Base-by-base conservation (phyloP, 1,140 invertebrate species). In the Eupeodes corollae region DNA sequence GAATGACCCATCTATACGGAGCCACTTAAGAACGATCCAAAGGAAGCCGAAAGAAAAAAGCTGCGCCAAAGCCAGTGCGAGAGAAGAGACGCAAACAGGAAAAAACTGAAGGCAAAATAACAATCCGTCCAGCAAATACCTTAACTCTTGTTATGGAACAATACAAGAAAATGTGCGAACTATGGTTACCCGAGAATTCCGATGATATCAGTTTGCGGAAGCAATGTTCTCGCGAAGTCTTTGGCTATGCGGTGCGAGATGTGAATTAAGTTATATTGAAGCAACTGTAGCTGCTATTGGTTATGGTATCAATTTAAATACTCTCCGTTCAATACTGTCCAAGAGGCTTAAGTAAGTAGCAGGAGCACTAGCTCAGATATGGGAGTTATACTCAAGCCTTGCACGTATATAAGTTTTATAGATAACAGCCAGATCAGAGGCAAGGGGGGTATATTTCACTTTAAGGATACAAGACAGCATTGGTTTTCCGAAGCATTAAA, bases 161-260 rank as follows among this genome's bases (percentile, higher is more conserved):
- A 51, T 68, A 71, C 2, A 61, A 73, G 53, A 62, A 70, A 58
- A 86, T 88, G 78, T 70, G 73, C 48, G 67, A 77, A 37, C 59
- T 88, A 3, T 88, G 82, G 79, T 56, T 88, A 34, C 82, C 84
- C 9, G 68, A 73, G 38, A 69, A 63, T 47, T 31, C 49, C 10
- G 46, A 56, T 26, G 53, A 67, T 64, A 59, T 66, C 32, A 73
- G 62, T 31, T 73, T 87, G 32, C 75, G 80, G n/a, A 55, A 76
- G 40, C 75, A 76, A 14, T 78, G 77, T 56, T 73, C 72, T 14
- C 73, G 85, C 54, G 71, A 83, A 63, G 71, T 84, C 3, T 78
- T 88, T 53, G 88, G 88, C 38, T 91, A 80, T 68, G 57, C 89
- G 10, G n/a, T n/a, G 74, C 70, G 34, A 68, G 77, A 50, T 85